Evolutionary conservation across 2,888 invertebrate species (phyloP).

Genomic region (Tachina grossa): DNA sequence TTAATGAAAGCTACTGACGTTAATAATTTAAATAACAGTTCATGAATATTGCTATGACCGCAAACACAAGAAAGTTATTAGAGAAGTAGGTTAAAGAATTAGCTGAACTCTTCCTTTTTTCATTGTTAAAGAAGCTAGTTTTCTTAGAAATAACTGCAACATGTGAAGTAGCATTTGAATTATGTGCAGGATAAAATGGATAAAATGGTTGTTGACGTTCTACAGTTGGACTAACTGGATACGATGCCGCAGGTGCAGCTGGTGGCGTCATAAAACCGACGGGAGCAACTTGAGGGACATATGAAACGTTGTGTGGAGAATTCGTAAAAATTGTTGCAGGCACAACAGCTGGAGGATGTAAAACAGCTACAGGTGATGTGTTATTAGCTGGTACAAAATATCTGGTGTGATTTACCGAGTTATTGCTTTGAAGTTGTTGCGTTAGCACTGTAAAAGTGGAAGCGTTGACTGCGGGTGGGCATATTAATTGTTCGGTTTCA

Average conservation of each 20-base stretch:
- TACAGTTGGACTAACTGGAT: conserved; percentile 8
- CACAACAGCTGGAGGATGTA: not conserved
- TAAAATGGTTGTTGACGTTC: not conserved
- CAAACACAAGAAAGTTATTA: conserved; percentile 28
- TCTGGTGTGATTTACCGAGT: not conserved
- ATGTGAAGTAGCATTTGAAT: conserved; percentile 37
- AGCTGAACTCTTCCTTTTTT: conserved; percentile 30
- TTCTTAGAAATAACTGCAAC: conserved; percentile 52
- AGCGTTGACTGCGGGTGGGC: conserved; percentile 43
- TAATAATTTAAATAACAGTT: not conserved
- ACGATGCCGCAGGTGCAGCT: conserved; percentile 2
- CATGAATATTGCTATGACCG: conserved; percentile 6
- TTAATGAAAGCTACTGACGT: not conserved
- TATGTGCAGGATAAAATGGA: not conserved
- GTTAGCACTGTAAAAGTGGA: conserved; percentile 2
- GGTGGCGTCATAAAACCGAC: conserved; percentile 10
- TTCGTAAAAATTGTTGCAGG: conserved; percentile 5
- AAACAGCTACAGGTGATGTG: not conserved
- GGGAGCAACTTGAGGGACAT: not conserved
- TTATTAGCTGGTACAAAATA: not conserved
- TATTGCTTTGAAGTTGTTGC: conserved; percentile 1
- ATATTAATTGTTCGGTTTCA: conserved; percentile 54
- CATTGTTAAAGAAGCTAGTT: conserved; percentile 25
- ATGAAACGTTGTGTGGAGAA: conserved; percentile 9
- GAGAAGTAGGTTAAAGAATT: conserved; percentile 21